These are phyloP conservation scores for Oryzias celebensis DNA, from an alignment of 2,113 vertebrate species.

Conservation along the genomic window DNA sequence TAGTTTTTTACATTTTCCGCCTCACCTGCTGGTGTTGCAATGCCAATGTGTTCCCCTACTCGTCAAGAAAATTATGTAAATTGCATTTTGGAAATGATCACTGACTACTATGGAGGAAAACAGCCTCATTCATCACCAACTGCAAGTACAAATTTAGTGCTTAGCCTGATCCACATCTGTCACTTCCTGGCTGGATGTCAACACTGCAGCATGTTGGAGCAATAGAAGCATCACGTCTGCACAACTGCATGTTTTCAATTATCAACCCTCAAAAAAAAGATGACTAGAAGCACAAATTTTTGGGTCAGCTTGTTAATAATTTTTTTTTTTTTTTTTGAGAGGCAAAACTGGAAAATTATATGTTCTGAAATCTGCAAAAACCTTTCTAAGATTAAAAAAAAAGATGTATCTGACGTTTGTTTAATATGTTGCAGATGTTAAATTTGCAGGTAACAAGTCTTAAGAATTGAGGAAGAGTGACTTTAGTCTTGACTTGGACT, in stretches of 20 bases:
- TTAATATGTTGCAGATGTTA: no score
- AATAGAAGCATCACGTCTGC: constrained; percentile 3
- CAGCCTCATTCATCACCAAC: constrained; percentile 18
- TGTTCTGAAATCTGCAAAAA: background rate
- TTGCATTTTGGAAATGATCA: constrained; percentile 29
- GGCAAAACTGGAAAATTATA: background rate
- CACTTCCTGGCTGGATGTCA: constrained; percentile 28
- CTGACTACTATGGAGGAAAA: constrained; percentile 22
- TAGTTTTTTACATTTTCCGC: background rate
- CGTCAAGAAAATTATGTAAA: constrained; percentile 45
- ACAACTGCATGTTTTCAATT: background rate
- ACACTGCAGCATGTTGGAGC: constrained; percentile 6
- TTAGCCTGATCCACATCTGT: constrained; percentile 3
- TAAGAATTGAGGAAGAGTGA: no score
- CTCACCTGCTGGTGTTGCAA: background rate
- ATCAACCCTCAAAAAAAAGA: background rate
- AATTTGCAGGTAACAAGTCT: no score
- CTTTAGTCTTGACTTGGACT: no score
- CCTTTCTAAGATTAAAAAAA: background rate
- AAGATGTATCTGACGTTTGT: background rate
- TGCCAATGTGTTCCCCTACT: constrained; percentile 25
- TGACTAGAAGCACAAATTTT: background rate
- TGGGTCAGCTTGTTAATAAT: background rate
- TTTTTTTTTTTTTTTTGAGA: background rate
- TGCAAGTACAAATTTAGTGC: constrained; percentile 18